These are phyloP conservation scores for Blennius ocellaris DNA, from an alignment of 2,113 vertebrate species.

Conservation along the genomic window DNA sequence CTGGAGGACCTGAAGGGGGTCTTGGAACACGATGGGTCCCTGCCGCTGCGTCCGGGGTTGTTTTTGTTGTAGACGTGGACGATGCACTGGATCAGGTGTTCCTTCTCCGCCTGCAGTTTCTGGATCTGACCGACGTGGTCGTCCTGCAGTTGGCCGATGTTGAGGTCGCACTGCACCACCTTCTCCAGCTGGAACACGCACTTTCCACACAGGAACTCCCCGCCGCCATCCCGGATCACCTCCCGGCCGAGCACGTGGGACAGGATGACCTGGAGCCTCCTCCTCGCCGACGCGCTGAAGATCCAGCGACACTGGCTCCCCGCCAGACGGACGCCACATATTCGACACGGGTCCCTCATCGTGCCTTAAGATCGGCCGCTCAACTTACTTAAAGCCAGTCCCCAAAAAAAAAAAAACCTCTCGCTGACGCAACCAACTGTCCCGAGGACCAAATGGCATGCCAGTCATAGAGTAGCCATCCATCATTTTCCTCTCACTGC, in stretches of 20 bases:
- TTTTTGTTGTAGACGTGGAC: conserved; percentile 78
- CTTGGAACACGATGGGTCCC: conserved; percentile 32
- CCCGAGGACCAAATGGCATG: conserved; percentile 26
- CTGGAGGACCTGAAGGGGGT: conserved; percentile 15
- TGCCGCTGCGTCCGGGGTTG: conserved; percentile 53
- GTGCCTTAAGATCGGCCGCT: conserved; percentile 14
- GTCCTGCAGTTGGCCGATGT: conserved; percentile 73
- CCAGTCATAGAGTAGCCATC: conserved; percentile 42
- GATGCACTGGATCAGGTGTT: conserved; percentile 78
- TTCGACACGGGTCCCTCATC: conserved; percentile 81
- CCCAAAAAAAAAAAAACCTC: conserved; percentile 38
- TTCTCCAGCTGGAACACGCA: conserved; percentile 84
- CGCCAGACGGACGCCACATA: conserved; percentile 74
- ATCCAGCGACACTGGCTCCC: conserved; percentile 84
- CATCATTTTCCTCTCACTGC: conserved; percentile 58
- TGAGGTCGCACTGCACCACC: conserved; percentile 77
- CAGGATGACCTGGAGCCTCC: conserved; percentile 80
- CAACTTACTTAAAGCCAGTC: conserved; percentile 7
- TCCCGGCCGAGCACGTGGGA: conserved; percentile 79
- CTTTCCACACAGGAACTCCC: conserved; percentile 84
- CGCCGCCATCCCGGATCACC: conserved; percentile 76
- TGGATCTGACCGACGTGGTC: conserved; percentile 68
- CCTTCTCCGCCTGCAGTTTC: conserved; percentile 75
- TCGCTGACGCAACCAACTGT: conserved; percentile 27
- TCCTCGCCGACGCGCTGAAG: conserved; percentile 76